These are phyloP conservation scores for Amniataba percoides DNA, from an alignment of 2,797 vertebrate genomes.

Conservation along the genomic window DNA sequence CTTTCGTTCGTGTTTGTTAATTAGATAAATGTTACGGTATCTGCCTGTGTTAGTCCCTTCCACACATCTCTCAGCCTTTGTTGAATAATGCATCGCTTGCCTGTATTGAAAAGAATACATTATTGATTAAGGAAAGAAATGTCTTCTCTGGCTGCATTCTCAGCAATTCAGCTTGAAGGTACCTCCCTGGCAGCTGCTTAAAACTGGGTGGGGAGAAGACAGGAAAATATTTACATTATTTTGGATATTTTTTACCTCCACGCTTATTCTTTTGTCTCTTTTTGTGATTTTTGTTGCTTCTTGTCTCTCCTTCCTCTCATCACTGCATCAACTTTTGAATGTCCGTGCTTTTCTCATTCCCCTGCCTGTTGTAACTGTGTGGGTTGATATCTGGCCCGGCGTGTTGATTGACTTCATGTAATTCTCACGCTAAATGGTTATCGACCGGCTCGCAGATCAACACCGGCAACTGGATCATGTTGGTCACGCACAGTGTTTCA, in stretches of 20 bases:
- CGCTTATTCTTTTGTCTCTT: background rate
- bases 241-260: background rate
- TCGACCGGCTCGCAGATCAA: conserved; percentile 58
- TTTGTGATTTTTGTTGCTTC: background rate
- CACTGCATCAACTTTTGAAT: background rate
- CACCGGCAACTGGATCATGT: conserved; percentile 52
- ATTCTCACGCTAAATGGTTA: conserved; percentile 66
- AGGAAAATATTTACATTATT: background rate
- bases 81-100: conserved; percentile 75
- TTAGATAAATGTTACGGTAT: conserved; percentile 74
- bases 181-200: conserved; percentile 14
- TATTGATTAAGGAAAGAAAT: conserved; percentile 72
- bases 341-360: conserved; percentile 14
- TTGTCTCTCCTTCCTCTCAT: background rate
- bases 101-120: conserved; percentile 76
- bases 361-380: conserved; percentile 13
- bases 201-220: conserved; percentile 1
- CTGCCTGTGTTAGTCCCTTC: conserved; percentile 51
- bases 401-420: conserved; percentile 48
- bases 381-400: conserved; percentile 36
- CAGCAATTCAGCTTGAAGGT: conserved; percentile 39
- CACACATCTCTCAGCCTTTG: conserved; percentile 68
- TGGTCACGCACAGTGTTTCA: conserved; percentile 39
- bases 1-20: conserved; percentile 65
- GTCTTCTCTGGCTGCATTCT: conserved; percentile 53